Percentiles rank a stretch among this genome's conserved stretches.
Conservation (phyloP, 1,140 invertebrate genomes). For the Temnothorax nylanderi region DNA sequence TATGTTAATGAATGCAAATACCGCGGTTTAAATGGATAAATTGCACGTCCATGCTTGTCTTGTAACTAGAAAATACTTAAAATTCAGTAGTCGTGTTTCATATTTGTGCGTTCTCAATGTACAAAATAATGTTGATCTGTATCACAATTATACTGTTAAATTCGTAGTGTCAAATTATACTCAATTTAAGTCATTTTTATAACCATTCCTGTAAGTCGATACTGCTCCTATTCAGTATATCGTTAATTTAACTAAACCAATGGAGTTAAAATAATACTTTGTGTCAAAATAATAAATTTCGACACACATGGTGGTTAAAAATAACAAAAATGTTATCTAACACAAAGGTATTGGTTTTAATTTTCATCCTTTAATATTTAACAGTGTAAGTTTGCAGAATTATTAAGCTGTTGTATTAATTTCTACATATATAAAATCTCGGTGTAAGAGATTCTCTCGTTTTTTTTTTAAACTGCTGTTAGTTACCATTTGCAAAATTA, state of each 20-base stretch:
- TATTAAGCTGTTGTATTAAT: background rate
- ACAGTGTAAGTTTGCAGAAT: background rate
- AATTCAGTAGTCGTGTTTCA: background rate
- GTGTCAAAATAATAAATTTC: too few relatives aligned
- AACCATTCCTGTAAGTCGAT: too few relatives aligned
- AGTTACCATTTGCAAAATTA: background rate
- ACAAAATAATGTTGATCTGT: background rate
- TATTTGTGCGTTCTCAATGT: background rate
- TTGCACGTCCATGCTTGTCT: background rate
- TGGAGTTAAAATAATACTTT: too few relatives aligned
- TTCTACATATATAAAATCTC: background rate
- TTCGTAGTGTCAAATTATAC: too few relatives aligned
- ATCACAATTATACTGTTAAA: background rate
- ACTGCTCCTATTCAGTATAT: too few relatives aligned
- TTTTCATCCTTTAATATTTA: too few relatives aligned
- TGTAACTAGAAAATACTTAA: background rate
- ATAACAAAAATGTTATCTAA: too few relatives aligned
- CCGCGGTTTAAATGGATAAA: background rate
- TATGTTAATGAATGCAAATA: conserved; percentile 5
- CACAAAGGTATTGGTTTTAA: too few relatives aligned
- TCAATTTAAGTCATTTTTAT: too few relatives aligned
- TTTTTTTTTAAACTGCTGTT: background rate
- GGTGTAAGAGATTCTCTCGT: background rate
- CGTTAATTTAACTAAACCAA: too few relatives aligned
- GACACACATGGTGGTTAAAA: too few relatives aligned